A percentile compares a stretch with the other conserved stretches of the same genome.
phyloP scores from a whole-genome alignment of 2,888 invertebrate species.

The Drosophila greeni region DNA sequence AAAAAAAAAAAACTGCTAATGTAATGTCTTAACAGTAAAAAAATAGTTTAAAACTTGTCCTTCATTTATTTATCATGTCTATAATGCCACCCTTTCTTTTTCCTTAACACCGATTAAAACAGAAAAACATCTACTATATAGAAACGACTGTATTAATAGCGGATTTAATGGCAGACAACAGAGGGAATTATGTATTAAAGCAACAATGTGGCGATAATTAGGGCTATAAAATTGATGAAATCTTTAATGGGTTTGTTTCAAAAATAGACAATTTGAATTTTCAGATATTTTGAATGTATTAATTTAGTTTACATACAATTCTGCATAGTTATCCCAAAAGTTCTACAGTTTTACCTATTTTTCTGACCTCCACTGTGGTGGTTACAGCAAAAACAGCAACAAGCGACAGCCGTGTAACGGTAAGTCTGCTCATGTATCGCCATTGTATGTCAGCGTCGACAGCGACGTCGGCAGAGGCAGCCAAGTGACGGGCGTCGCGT shows the following conservation, averaged over 20 bases:
- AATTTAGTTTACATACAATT: not conserved
- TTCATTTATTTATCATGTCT: not conserved
- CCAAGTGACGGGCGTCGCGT: slow-evolving; percentile 28
- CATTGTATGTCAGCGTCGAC: slow-evolving; percentile 26
- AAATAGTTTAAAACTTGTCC: no score
- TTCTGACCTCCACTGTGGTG: slow-evolving; percentile 14
- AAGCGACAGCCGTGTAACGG: slow-evolving; percentile 30
- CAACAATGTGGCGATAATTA: slow-evolving; percentile 10
- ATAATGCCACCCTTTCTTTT: not conserved
- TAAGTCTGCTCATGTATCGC: slow-evolving; percentile 22
- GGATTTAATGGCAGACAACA: slow-evolving; percentile 2
- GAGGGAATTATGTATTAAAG: not conserved
- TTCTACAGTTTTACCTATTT: not conserved
- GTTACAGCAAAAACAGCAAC: slow-evolving; percentile 13
- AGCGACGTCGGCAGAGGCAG: slow-evolving; percentile 10
- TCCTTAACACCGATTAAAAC: not conserved
- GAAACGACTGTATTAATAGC: not conserved
- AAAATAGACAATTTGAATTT: not conserved
- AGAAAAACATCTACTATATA: not conserved
- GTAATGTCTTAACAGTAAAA: no score
- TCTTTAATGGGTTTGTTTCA: slow-evolving; percentile 2
- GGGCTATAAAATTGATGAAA: slow-evolving; percentile 6
- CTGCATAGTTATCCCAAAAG: no score
- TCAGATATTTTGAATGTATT: not conserved
- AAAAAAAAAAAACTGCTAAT: no score